phyloP scores from a whole-genome alignment of 2,888 invertebrate species.

The Microctonus brassicae region DNA sequence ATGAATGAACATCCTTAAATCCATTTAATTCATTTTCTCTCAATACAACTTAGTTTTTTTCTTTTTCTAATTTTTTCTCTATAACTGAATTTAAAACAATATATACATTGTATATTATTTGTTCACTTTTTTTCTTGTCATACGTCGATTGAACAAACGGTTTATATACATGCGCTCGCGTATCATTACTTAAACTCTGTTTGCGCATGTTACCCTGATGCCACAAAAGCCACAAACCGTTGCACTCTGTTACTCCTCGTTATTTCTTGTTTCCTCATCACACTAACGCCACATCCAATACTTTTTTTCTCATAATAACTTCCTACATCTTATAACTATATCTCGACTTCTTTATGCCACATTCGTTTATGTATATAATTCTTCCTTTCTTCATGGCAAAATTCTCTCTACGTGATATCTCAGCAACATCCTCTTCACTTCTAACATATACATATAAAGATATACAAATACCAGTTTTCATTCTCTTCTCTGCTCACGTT shows the following conservation, averaged over 20 bases:
- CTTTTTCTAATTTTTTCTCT: conserved; percentile 20
- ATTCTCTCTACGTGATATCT: conserved; percentile 12
- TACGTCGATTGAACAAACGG: no score
- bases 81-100: no score
- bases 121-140: no score
- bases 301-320: conserved; percentile 41
- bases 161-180: background rate
- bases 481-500: conserved; percentile 17
- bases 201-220: conserved; percentile 65
- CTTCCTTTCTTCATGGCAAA: conserved; percentile 26
- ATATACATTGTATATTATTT: no score
- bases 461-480: background rate
- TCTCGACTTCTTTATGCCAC: no score
- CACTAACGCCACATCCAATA: conserved; percentile 17
- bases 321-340: conserved; percentile 31
- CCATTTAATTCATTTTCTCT: no score
- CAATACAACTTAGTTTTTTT: no score
- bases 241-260: conserved; percentile 66
- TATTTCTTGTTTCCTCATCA: conserved; percentile 27
- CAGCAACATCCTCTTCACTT: conserved; percentile 2
- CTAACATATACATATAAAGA: background rate
- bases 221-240: conserved; percentile 62
- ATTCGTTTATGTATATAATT: conserved; percentile 13
- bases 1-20: no score
- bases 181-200: background rate